Evolutionary conservation across 2,888 invertebrate species (phyloP), one percentile per base, ranked within the genome.

Genomic region (Dryadula phaetusa): DNA sequence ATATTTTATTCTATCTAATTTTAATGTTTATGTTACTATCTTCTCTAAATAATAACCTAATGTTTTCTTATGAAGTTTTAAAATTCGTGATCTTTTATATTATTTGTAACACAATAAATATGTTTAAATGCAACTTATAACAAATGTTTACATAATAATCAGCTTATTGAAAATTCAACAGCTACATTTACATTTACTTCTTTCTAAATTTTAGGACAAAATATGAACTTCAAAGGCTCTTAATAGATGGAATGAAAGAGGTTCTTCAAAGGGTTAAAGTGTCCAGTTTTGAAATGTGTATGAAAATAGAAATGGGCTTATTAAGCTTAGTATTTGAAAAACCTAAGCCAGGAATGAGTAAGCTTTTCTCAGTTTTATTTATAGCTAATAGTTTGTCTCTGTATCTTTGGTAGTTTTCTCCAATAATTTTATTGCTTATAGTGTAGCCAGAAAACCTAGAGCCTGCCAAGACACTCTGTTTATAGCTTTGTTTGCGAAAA

Each of bases 321-420:
- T 81, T 95, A 14, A 82, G 87, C 70, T 87, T 94, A 75, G 89
- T 95, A 54, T 94, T 94, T 78, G 93, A 95, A 70, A 87, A 88
- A 67, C 77, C 81, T 2, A 86, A 87, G 71, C 83, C 90, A 40
- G 89, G 87, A 60, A 92, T 92, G 91, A 85, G 95, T 94, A 86
- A 85, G 87, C 4, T 14, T 44, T 44, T 25, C 8, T 16, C 10
- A n/a, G n/a, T n/a, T n/a, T n/a, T n/a, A n/a, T n/a, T n/a, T n/a
- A n/a, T n/a, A n/a, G n/a, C n/a, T n/a, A n/a, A n/a, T n/a, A n/a
- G n/a, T n/a, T n/a, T n/a, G n/a, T n/a, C n/a, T n/a, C n/a, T n/a
- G n/a, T n/a, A n/a, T n/a, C n/a, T n/a, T n/a, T n/a, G n/a, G n/a
- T n/a, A n/a, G n/a, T n/a, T n/a, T n/a, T n/a, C n/a, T n/a, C n/a